Evolutionary conservation across 2,797 vertebrate genomes (phyloP), one percentile per base, ranked within the genome.

Genomic region (Chloroceryle amazona): DNA sequence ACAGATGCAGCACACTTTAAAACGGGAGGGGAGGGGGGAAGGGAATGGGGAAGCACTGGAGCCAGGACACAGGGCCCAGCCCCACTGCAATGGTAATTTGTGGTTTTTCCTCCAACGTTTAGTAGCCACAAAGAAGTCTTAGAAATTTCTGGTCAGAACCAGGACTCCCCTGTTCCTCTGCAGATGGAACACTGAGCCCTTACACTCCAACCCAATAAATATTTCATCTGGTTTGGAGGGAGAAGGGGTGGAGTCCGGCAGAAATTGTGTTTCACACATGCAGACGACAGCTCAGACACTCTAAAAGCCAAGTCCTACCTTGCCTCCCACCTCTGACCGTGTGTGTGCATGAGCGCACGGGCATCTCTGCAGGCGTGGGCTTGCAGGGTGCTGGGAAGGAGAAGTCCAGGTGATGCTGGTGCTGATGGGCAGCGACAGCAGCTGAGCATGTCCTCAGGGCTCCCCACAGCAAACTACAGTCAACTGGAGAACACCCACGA

Each of bases 71-170:
- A 97, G 98, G 98, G 95, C 94, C 97, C 98, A 98, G 97, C 96
- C 98, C 98, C 97, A 98, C 97, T 98, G 98, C 98, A 98, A 98
- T 98, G 98, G 99, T 99, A 99, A 99, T 99, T 99, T 99, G 99
- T 99, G 99, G 98, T 98, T 99, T 99, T 98, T 98, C 98, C 98
- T 98, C 98, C 98, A 98, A 98, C 98, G 97, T 99, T 99, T 97
- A 98, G 96, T 98, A 96, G 98, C 98, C 98, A 99, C 99, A 99
- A 99, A 99, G 98, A 98, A 98, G 98, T 93, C 98, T 99, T 98
- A 99, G 98, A 99, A 97, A 97, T 93, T 96, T 97, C 96, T 98
- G 98, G 98, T 98, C 97, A 97, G 91, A 95, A 96, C 97, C 97
- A 97, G 97, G 98, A 98, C 98, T 96, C 95, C 95, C 97, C 97